These are phyloP conservation scores for Tenthredo mesomela DNA, from an alignment of 2,888 invertebrate genomes.

Conservation along the genomic window DNA sequence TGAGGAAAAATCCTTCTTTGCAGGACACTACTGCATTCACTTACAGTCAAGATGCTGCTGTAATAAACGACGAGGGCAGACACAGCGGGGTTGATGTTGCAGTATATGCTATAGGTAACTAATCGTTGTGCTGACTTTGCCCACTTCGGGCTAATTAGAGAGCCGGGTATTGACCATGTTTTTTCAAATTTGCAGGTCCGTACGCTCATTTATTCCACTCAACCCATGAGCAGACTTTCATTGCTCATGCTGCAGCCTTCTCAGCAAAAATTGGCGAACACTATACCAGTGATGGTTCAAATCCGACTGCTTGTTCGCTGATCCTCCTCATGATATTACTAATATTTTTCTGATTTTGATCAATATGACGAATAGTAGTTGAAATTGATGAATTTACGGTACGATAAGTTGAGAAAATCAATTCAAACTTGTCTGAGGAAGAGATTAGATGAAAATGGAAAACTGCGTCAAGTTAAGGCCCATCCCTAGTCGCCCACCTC, in stretches of 20 bases:
- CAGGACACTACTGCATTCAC: constrained; percentile 83
- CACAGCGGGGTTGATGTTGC: constrained; percentile 93
- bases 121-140: background rate
- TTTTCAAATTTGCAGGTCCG: constrained; percentile 84
- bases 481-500: no score
- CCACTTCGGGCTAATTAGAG: background rate
- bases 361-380: background rate
- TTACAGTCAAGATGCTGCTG: constrained; percentile 87
- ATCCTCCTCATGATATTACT: background rate
- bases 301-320: background rate
- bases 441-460: background rate
- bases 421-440: background rate
- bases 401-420: background rate
- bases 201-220: constrained; percentile 93
- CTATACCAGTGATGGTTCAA: background rate
- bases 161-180: background rate
- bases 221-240: constrained; percentile 94
- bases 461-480: background rate
- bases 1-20: constrained; percentile 82
- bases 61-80: constrained; percentile 86
- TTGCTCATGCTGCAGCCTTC: constrained; percentile 91
- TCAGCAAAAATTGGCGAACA: constrained; percentile 87
- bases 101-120: constrained; percentile 88
- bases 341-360: background rate
- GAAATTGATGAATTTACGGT: background rate